These are phyloP conservation scores for Genyomyrus donnyi DNA, from an alignment of 2,113 vertebrate species.

Conservation along the genomic window DNA sequence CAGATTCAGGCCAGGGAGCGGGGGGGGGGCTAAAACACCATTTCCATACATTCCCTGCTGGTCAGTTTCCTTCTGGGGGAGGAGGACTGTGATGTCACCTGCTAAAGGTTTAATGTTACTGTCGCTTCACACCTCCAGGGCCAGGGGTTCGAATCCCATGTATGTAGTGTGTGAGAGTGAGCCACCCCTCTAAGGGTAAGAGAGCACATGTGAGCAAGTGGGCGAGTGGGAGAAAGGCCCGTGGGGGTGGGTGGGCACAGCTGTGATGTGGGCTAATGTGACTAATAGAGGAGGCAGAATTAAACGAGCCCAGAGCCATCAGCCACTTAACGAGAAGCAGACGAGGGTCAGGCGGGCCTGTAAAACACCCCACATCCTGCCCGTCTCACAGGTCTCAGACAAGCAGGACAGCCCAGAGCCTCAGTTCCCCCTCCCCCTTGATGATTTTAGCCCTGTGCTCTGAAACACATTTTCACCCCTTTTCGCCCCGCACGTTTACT, in stretches of 20 bases:
- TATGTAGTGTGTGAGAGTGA: neutral
- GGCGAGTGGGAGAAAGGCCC: neutral
- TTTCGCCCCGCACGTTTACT: neutral
- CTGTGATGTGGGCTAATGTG: slow-evolving; percentile 35
- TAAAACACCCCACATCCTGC: slow-evolving; percentile 19
- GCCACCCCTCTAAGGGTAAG: neutral
- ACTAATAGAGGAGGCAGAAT: slow-evolving; percentile 33
- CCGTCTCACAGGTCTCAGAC: neutral
- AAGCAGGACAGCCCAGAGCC: neutral
- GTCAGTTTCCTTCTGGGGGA: neutral
- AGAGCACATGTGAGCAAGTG: neutral
- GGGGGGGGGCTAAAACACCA: neutral
- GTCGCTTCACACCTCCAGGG: too few relatives aligned
- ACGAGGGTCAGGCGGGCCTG: slow-evolving; percentile 16
- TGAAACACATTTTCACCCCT: neutral
- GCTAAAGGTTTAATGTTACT: neutral
- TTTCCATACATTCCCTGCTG: neutral
- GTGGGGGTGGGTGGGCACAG: neutral
- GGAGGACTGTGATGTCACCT: neutral
- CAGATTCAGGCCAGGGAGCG: slow-evolving; percentile 30
- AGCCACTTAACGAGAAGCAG: slow-evolving; percentile 33
- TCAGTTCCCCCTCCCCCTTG: neutral
- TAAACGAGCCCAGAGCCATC: slow-evolving; percentile 24
- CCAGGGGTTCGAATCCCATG: neutral
- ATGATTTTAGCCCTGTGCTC: neutral